phyloP scores from a whole-genome alignment of 2,797 vertebrate genomes.

The Ara ararauna region DNA sequence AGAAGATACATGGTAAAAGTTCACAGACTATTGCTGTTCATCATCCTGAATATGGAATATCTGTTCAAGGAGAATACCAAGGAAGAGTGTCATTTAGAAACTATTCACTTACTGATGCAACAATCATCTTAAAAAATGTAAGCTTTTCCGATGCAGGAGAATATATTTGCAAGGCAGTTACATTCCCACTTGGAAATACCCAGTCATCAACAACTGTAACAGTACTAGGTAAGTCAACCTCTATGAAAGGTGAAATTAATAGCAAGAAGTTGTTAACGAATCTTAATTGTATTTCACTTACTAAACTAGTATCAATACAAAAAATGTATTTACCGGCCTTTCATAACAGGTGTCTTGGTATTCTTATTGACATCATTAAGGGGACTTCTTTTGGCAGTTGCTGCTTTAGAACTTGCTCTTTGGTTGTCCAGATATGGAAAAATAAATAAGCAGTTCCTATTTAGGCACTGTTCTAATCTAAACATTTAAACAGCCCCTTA shows the following conservation, averaged over 20 bases:
- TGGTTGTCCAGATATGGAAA: neutral
- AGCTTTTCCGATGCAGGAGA: slow-evolving; percentile 90
- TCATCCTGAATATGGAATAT: slow-evolving; percentile 90
- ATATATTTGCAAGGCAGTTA: slow-evolving; percentile 94
- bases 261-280: neutral
- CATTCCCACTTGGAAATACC: slow-evolving; percentile 94
- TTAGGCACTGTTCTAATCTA: neutral
- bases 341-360: neutral
- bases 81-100: slow-evolving; percentile 90
- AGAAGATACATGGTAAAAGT: slow-evolving; percentile 86
- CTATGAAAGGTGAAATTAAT: neutral
- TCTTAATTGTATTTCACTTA: neutral
- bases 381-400: neutral
- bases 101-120: slow-evolving; percentile 88
- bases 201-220: slow-evolving; percentile 88
- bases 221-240: slow-evolving; percentile 87
- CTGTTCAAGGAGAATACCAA: slow-evolving; percentile 85
- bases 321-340: neutral
- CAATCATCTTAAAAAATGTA: slow-evolving; percentile 88
- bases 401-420: neutral
- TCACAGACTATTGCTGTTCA: slow-evolving; percentile 91
- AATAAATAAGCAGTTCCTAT: neutral
- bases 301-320: neutral
- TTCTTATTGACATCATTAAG: neutral
- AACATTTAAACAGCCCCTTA: neutral